phyloP scores from a whole-genome alignment of 2,113 vertebrate genomes.

The Phaethornis superciliosus region DNA sequence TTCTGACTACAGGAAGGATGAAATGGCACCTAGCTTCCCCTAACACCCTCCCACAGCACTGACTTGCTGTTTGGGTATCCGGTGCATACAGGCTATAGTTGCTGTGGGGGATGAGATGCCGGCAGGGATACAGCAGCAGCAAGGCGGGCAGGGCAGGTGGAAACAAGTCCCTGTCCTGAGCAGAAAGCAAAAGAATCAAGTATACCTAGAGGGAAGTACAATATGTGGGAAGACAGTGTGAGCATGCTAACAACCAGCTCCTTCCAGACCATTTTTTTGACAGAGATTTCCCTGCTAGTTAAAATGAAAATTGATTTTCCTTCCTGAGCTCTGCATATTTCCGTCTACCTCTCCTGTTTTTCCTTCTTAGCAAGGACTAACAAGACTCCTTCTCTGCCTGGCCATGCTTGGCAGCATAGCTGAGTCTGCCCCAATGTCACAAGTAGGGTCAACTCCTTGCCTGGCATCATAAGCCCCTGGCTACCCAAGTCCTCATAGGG shows the following conservation, averaged over 20 bases:
- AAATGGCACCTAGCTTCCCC: background rate
- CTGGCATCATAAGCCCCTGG: rapidly evolving
- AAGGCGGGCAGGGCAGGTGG: background rate
- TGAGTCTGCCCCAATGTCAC: rapidly evolving
- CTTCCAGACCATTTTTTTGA: background rate
- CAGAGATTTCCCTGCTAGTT: background rate
- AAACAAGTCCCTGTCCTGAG: background rate
- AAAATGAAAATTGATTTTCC: background rate
- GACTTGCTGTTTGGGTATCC: background rate
- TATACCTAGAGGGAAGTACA: background rate
- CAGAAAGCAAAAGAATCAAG: background rate
- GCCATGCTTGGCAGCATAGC: rapidly evolving
- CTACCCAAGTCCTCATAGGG: rapidly evolving
- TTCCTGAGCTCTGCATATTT: background rate
- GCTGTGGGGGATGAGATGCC: background rate
- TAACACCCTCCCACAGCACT: background rate
- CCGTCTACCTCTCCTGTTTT: background rate
- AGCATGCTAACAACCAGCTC: background rate
- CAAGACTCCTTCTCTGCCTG: background rate
- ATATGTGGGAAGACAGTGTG: background rate
- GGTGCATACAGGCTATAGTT: background rate
- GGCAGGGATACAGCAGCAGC: background rate
- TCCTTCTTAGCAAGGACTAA: background rate
- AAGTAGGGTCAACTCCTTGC: rapidly evolving
- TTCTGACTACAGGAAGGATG: background rate